Base-by-base conservation (phyloP, 2,888 invertebrate genomes). In the Amiota mariae region DNA sequence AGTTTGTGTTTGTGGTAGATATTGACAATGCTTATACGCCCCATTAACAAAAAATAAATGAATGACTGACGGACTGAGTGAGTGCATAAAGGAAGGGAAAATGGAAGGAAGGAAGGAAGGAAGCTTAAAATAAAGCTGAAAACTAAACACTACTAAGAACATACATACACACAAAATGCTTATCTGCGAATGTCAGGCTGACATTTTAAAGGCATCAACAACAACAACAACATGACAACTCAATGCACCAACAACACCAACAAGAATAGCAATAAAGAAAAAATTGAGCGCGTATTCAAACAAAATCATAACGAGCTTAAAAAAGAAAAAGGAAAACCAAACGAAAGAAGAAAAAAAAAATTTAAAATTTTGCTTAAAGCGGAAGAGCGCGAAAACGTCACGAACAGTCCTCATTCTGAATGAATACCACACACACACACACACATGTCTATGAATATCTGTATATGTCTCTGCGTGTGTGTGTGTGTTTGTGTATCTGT, bases 361-460 rank as follows among this genome's bases (percentile, higher is more conserved):
- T 15, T 57, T 2, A 66, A 64, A 51, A 59, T 54, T 57, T 47
- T 49, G 71, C 10, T 70, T 75, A 73, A 73, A 74, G 74, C 73
- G 76, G 78, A 79, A 79, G 81, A 79, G 71, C 81, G 77, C 77
- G 77, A 75, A 79, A 76, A 75, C 78, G 80, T 81, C 83, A 80
- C 78, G 73, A 73, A 70, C 24, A 68, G 47, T 15, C 59, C 18
- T 36, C 36, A 36, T 36, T 36, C 36, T 36, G 36, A 36, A 36
- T 36, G 36, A 36, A 36, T 36, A 36, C 36, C 36, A 6, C 6
- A 36, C 36, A 36, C 36, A 36, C 36, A 36, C 8, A 15, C 54
- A 63, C 51, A 46, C 46, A 20, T 59, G 46, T 59, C 24, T 71
- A 54, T 49, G 57, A 36, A 12, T 36, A 56, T 70, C 48, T 13